phyloP scores from a whole-genome alignment of 1,140 invertebrate species.

The Scaptomyza montana region DNA sequence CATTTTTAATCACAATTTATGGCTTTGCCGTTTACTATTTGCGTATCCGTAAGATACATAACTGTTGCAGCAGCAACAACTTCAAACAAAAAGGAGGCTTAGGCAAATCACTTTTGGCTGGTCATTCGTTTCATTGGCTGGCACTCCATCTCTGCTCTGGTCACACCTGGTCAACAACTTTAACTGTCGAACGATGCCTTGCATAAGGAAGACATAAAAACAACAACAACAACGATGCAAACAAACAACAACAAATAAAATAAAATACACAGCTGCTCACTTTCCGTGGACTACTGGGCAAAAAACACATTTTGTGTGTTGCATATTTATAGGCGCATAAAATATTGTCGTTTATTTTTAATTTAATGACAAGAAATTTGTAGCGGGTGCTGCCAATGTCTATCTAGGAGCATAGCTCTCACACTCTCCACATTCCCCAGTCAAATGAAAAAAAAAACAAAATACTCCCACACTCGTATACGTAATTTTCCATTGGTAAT shows the following conservation, averaged over 20 bases:
- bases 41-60: slow-evolving; percentile 29
- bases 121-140: slow-evolving; percentile 38
- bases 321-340: slow-evolving; percentile 82
- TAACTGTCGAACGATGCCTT: slow-evolving; percentile 22
- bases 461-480: slow-evolving; percentile 5
- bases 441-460: background rate
- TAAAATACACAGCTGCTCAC: slow-evolving; percentile 71
- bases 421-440: no score
- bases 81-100: background rate
- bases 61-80: background rate
- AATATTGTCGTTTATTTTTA: slow-evolving; percentile 83
- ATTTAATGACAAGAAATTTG: slow-evolving; percentile 81
- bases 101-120: slow-evolving; percentile 35
- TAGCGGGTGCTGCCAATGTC: slow-evolving; percentile 22
- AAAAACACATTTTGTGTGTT: slow-evolving; percentile 42
- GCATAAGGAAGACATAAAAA: slow-evolving; percentile 69
- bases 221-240: slow-evolving; percentile 2
- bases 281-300: slow-evolving; percentile 37
- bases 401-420: background rate
- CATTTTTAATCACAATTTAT: slow-evolving; percentile 42
- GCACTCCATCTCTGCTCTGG: slow-evolving; percentile 45
- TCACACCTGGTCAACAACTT: slow-evolving; percentile 28
- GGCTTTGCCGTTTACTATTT: slow-evolving; percentile 39
- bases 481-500: slow-evolving; percentile 70
- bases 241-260: slow-evolving; percentile 48